phyloP scores from a whole-genome alignment of 2,888 invertebrate genomes.

The Noctuana brunneofusca region DNA sequence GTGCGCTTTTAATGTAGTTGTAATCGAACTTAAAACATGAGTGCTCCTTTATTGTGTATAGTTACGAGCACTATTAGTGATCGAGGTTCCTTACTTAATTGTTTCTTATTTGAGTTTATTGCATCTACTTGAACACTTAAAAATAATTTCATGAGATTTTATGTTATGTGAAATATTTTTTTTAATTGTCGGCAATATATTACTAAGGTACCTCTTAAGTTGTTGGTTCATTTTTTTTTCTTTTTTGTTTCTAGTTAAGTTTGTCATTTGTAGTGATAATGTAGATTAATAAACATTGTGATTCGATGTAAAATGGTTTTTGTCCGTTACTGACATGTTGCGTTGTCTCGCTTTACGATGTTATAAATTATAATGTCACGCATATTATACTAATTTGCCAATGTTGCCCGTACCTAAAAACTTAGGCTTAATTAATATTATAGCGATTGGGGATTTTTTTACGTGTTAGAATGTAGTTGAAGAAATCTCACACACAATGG shows the following conservation, averaged over 20 bases:
- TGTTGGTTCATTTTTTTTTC: constrained; percentile 55
- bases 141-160: constrained; percentile 27
- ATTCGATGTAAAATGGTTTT: constrained; percentile 41
- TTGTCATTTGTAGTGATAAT: constrained; percentile 57
- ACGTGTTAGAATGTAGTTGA: constrained; percentile 6
- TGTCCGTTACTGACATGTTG: constrained; percentile 17
- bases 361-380: constrained; percentile 2
- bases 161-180: constrained; percentile 25
- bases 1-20: too few species aligned
- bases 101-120: not conserved
- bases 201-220: constrained; percentile 46
- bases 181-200: constrained; percentile 38
- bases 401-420: constrained; percentile 35
- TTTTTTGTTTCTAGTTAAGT: constrained; percentile 63
- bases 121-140: not conserved
- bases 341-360: constrained; percentile 16
- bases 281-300: constrained; percentile 45
- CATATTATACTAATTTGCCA: constrained; percentile 31
- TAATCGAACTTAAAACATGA: too few species aligned
- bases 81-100: too few species aligned
- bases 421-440: constrained; percentile 26
- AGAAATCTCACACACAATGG: not conserved
- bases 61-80: too few species aligned
- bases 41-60: too few species aligned
- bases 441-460: constrained; percentile 13